Evolutionary conservation across 2,113 vertebrate genomes (phyloP), one percentile per base, ranked within the genome.

Genomic region (Pantherophis guttatus): DNA sequence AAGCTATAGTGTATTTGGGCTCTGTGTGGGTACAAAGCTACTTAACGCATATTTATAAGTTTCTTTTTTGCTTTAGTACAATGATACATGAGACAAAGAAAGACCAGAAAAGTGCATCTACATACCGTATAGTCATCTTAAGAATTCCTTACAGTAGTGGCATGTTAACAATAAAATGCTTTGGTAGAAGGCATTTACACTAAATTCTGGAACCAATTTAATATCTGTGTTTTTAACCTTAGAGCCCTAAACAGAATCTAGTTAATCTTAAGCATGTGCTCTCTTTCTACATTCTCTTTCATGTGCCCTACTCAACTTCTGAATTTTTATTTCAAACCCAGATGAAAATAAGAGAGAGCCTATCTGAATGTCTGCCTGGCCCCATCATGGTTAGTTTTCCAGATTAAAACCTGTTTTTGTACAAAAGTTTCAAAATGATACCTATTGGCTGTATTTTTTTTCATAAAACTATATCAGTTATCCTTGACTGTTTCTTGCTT

Each of bases 21-120:
- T 94, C 94, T 95, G 3, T 92, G 92, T n/a, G 91, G 62, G 13
- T 92, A 0, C 11, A 86, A 70, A 94, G 93, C 87, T 70, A 88
- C 21, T 91, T 89, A 94, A 89, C 8, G 81, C 55, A 17, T 85
- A 29, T 8, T 70, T 3, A 26, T 92, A 39, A 4, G 0, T 2
- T 93, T 91, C 95, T 2, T 93, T 85, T 10, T 86, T n/a, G 2
- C 92, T 90, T 62, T 91, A 26, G 85, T 1, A 88, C 8, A 0
- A 52, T 0, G 50, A 0, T 6, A 2, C 5, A 0, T 44, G 33
- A 81, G 75, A 81, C 75, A 81, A 81, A 81, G 75, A 3, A 44
- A 81, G 33, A 81, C 0, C 48, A 24, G 0, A 89, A 89, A 0
- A 81, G 13, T 90, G 19, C 24, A 26, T 90, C 81, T 48, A 26